Base-by-base conservation (phyloP, 2,888 invertebrate genomes). In the Drosophila neonasuta region DNA sequence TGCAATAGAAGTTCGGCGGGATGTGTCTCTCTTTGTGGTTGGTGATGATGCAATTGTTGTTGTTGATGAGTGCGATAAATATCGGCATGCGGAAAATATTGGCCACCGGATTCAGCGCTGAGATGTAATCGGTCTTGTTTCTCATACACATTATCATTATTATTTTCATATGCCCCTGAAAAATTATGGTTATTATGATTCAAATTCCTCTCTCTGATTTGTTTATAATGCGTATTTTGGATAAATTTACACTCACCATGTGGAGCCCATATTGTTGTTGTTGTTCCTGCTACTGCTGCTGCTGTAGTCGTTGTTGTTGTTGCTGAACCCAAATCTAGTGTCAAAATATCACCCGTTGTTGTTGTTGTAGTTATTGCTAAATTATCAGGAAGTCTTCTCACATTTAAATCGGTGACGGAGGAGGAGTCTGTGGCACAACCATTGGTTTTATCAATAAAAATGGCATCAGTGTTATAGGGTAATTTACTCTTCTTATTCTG, bases 371-470 rank as follows among this genome's bases (percentile, higher is more conserved):
- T 59, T 79, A 80, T 60, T 58, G 71, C 56, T 80, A 84, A 51
- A 57, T 76, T 87, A 74, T 60, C 79, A 83, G 84, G 70, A 76
- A 63, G 36, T 36, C 36, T 86, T 68, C 72, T 74, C 60, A 77
- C 56, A 56, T 77, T 85, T 76, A 74, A 72, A 42, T 36, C n/a
- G 36, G 36, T 11, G n/a, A n/a, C 11, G 46, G 79, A 44, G 44
- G 54, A 81, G 61, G 85, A 69, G 66, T 83, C 77, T 72, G 59
- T 81, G 70, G 58, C 85, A 83, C 86, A 83, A 86, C 85, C 87
- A 81, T 86, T 79, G 50, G 56, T 77, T 78, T 81, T 81, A 45
- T 79, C 65, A 54, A 66, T 78, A 7, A 20, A 39, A 55, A 17
- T 45, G 20, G 24, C 42, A 46, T 29, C 46, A 42, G 60, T 42